Evolutionary conservation across 2,113 vertebrate genomes (phyloP).

Genomic region (Zapus hudsonius): DNA sequence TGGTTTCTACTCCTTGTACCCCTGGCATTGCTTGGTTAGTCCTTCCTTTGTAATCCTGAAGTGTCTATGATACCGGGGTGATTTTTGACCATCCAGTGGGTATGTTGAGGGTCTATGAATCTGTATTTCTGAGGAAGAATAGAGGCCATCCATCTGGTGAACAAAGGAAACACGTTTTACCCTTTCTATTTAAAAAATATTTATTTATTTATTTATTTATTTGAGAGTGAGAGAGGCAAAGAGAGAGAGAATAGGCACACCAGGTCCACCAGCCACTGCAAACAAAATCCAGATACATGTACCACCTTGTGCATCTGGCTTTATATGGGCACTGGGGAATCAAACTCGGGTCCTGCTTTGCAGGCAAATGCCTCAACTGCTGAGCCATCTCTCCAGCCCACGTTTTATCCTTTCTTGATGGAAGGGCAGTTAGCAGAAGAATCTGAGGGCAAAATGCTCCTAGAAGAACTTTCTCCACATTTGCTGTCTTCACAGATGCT

Average conservation of each 20-base stretch:
- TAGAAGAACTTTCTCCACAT: background rate
- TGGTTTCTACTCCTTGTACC: background rate
- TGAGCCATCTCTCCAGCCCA: no score
- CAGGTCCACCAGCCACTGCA: no score
- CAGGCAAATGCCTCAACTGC: no score
- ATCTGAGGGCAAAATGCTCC: background rate
- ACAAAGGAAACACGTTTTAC: background rate
- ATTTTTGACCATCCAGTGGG: background rate
- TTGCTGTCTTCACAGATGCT: background rate
- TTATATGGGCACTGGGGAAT: no score
- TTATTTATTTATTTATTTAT: no score
- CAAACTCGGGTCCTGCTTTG: no score
- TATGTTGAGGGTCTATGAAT: background rate
- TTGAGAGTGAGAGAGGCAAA: no score
- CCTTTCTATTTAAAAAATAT: no score
- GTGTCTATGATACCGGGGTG: background rate
- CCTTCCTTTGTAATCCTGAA: background rate
- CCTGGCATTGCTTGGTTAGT: background rate
- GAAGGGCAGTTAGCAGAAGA: background rate
- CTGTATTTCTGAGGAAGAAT: background rate
- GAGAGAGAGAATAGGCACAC: no score
- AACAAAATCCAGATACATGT: no score
- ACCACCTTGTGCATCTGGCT: no score
- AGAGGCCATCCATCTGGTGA: background rate
- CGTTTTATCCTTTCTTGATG: background rate